These are phyloP conservation scores for Leptothorax acervorum DNA, from an alignment of 2,888 invertebrate genomes.

Conservation along the genomic window DNA sequence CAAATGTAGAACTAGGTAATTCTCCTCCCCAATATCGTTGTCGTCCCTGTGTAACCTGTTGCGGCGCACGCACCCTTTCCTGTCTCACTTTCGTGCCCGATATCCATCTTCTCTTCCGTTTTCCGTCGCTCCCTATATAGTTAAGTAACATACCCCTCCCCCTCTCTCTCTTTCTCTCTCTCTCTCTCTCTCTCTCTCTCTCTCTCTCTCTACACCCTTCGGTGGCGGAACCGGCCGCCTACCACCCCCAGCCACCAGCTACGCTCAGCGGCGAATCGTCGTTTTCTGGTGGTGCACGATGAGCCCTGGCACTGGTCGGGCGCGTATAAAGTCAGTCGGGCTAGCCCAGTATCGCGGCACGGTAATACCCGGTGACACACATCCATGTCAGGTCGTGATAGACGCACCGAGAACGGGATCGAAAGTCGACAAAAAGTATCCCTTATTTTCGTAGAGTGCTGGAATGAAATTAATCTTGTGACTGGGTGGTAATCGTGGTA, in stretches of 20 bases:
- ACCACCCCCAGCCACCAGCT: conserved; percentile 64
- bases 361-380: conserved; percentile 29
- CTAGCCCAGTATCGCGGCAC: conserved; percentile 61
- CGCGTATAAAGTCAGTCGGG: conserved; percentile 67
- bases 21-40: not conserved
- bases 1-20: conserved; percentile 1
- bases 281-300: conserved; percentile 75
- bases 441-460: conserved; percentile 17
- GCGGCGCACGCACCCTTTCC: conserved; percentile 81
- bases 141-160: conserved; percentile 37
- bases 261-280: conserved; percentile 70
- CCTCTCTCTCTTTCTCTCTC: conserved; percentile 29
- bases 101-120: conserved; percentile 84
- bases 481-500: not conserved
- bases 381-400: conserved; percentile 6
- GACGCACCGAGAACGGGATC: conserved; percentile 5
- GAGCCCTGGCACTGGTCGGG: conserved; percentile 64
- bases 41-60: conserved; percentile 80
- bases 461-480: conserved; percentile 2
- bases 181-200: not conserved
- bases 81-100: conserved; percentile 52
- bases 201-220: conserved; percentile 60
- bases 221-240: conserved; percentile 87
- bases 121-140: not conserved
- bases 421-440: not conserved